Base-by-base conservation (phyloP, 2,113 vertebrate genomes). In the Stictonetta naevosa region DNA sequence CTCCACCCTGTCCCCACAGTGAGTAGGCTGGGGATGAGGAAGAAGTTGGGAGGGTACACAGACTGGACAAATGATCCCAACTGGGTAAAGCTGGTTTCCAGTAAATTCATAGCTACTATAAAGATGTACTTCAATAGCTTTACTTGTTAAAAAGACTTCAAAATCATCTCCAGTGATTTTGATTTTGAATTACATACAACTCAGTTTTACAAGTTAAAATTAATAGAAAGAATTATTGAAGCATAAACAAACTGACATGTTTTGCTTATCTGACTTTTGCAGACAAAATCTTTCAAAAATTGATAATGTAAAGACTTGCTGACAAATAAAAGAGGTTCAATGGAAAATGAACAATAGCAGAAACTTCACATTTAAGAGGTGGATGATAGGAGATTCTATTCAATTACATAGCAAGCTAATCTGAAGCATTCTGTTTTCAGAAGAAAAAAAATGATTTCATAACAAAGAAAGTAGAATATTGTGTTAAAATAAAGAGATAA, bases 401-500 rank as follows among this genome's bases (percentile, higher is more conserved):
- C 80, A 88, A 58, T 62, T 92, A 42, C 29, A n/a, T 40, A 60
- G 8, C 31, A 82, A 60, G 9, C 19, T 94, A 75, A 64, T 87
- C 64, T 52, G 69, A 86, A 92, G 11, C 10, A 66, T 72, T 91
- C 29, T 91, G 60, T 84, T 95, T 93, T 60, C 63, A 69, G 25
- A 5, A 92, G 91, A 81, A 5, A 74, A 86, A 92, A 91, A 62
- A 95, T 76, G 6, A 26, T 79, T 92, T 94, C 11, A 28, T 58
- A 78, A 28, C 33, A 68, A 3, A n/a, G 10, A 74, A 86, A 85
- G 75, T 80, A 68, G 42, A 68, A 78, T 52, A 63, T 42, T 56
- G 36, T 81, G 28, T 69, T 92, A 76, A 83, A 95, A 92, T 92
- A 77, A 72, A 71, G 28, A 90, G 6, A 40, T 63, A 94, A 92